These are phyloP conservation scores for Idris sp. DNA, from an alignment of 1,140 invertebrate genomes.

Conservation along the genomic window DNA sequence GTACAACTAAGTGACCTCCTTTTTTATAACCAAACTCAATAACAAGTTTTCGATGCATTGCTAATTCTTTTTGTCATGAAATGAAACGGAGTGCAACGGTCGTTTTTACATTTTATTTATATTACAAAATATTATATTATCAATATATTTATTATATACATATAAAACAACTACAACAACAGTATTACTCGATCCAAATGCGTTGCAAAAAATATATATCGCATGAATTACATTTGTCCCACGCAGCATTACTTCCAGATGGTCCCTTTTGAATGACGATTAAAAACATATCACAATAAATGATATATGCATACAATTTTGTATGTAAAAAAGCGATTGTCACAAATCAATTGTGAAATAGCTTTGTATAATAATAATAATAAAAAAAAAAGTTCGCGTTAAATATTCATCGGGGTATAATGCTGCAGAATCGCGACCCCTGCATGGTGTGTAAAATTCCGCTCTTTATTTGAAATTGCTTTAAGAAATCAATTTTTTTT, in stretches of 20 bases:
- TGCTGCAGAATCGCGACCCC: slow-evolving; percentile 62
- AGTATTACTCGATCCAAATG: too few species aligned
- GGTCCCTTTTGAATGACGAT: slow-evolving; percentile 19
- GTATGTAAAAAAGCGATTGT: slow-evolving; percentile 20
- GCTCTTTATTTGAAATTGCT: slow-evolving; percentile 54
- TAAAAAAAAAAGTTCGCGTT: slow-evolving; percentile 15
- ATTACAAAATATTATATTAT: too few species aligned
- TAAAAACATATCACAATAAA: slow-evolving; percentile 33
- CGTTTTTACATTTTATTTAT: too few species aligned
- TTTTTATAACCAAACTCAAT: slow-evolving; percentile 68
- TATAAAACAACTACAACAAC: too few species aligned
- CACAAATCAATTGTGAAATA: not conserved
- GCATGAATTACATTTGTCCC: slow-evolving; percentile 40
- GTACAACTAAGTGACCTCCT: slow-evolving; percentile 62
- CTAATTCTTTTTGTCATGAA: slow-evolving; percentile 67
- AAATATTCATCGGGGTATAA: slow-evolving; percentile 57
- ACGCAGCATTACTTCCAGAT: slow-evolving; percentile 59
- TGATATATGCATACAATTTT: slow-evolving; percentile 5
- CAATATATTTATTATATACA: too few species aligned
- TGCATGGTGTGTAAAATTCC: slow-evolving; percentile 69
- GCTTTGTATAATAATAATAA: not conserved
- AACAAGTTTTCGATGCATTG: slow-evolving; percentile 68
- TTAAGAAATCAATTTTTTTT: slow-evolving; percentile 17
- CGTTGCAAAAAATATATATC: slow-evolving; percentile 33
- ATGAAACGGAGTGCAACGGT: slow-evolving; percentile 53